Percentiles rank a stretch among this genome's conserved stretches.
Evolutionary conservation across 2,113 vertebrate species (phyloP).

Genomic region (Cyprichromis sp.): DNA sequence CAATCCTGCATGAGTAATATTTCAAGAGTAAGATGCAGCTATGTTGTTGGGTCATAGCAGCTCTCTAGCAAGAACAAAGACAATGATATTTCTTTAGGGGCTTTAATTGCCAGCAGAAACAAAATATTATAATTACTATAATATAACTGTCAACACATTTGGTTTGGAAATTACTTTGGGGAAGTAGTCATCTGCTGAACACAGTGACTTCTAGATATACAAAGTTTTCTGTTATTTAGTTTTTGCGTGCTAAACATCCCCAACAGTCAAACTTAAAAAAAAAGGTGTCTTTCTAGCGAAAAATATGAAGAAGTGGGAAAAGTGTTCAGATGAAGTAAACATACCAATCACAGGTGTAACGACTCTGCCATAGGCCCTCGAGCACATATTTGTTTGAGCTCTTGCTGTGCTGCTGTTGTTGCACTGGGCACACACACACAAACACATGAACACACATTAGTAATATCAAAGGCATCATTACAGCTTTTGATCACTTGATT

Average conservation of each 20-base stretch:
- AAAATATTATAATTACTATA: neutral
- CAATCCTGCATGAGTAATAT: neutral
- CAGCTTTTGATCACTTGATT: neutral
- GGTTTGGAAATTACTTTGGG: neutral
- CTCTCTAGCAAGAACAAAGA: neutral
- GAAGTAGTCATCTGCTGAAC: neutral
- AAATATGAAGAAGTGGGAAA: neutral
- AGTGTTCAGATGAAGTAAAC: neutral
- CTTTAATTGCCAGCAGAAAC: neutral
- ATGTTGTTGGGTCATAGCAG: neutral
- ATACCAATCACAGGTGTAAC: neutral
- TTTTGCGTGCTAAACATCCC: neutral
- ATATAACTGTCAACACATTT: neutral
- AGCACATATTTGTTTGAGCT: neutral
- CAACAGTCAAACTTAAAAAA: neutral
- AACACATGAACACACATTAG: neutral
- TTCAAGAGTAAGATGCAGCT: neutral
- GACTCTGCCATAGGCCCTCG: rapidly evolving
- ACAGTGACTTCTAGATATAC: neutral
- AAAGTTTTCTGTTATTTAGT: neutral
- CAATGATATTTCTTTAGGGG: neutral
- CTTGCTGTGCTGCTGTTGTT: neutral
- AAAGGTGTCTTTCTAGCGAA: neutral
- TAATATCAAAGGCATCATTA: neutral
- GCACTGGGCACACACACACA: neutral